Evolutionary conservation across 2,113 vertebrate species (phyloP).

Genomic region (Taurulus bubalis): DNA sequence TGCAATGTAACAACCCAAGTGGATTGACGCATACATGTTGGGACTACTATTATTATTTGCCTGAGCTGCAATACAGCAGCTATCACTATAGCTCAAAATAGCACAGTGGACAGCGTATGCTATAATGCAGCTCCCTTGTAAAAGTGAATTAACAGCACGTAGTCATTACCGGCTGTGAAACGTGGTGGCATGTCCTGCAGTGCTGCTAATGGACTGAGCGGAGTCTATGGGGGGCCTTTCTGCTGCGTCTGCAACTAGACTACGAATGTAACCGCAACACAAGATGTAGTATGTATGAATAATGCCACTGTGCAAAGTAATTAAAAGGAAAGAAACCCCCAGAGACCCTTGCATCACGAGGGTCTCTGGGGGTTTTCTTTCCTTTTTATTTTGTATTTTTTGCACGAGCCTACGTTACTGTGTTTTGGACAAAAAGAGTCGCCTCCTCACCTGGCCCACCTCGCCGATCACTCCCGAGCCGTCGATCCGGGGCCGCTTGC

Average conservation of each 20-base stretch:
- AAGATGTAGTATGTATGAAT: neutral
- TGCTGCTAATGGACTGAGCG: constrained; percentile 28
- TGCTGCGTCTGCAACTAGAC: constrained; percentile 7
- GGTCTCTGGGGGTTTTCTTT: too few species aligned
- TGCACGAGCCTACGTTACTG: too few species aligned
- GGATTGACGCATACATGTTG: constrained; percentile 1
- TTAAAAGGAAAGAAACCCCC: neutral
- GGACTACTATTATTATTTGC: neutral
- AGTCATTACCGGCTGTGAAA: constrained; percentile 34
- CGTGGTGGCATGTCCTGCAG: constrained; percentile 56
- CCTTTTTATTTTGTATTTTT: too few species aligned
- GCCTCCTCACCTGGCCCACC: constrained; percentile 80
- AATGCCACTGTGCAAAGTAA: neutral
- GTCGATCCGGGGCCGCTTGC: constrained; percentile 86
- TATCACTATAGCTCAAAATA: neutral
- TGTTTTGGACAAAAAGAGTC: constrained; percentile 25
- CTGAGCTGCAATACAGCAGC: neutral
- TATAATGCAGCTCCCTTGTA: neutral
- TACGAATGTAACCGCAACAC: neutral
- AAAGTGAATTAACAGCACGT: constrained; percentile 25
- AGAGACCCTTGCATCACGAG: neutral
- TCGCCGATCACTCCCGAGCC: constrained; percentile 79
- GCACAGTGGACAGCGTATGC: constrained; percentile 5
- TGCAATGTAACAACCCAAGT: neutral
- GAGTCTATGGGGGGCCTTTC: constrained; percentile 17